phyloP scores from a whole-genome alignment of 2,113 vertebrate genomes.

The Xenopus tropicalis region DNA sequence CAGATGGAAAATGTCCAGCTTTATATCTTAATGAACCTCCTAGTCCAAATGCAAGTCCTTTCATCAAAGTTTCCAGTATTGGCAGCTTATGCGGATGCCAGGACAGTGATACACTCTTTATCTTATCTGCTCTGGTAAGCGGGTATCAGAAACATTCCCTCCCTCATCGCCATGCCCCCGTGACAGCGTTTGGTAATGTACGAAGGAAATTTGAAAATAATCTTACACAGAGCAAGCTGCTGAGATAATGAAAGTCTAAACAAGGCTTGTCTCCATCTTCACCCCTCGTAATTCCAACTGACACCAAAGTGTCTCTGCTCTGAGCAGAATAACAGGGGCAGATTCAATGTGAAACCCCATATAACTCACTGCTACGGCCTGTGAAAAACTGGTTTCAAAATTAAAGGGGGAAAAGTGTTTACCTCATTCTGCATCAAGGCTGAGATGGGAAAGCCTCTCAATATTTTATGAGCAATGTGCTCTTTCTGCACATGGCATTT shows the following conservation, averaged over 20 bases:
- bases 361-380: neutral
- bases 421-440: conserved; percentile 18
- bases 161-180: conserved; percentile 57
- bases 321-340: conserved; percentile 47
- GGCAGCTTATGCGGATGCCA: conserved; percentile 63
- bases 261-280: conserved; percentile 50
- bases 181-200: conserved; percentile 57
- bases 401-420: neutral
- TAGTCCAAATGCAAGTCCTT: conserved; percentile 77
- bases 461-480: conserved; percentile 30
- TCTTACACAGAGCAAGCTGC: conserved; percentile 60
- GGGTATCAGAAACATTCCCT: conserved; percentile 63
- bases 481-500: conserved; percentile 24
- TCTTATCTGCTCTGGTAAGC: conserved; percentile 63
- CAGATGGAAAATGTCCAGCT: conserved; percentile 74
- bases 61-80: conserved; percentile 78
- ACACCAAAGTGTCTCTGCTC: conserved; percentile 48
- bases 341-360: conserved; percentile 34
- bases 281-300: conserved; percentile 52
- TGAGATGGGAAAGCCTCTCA: neutral
- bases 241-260: conserved; percentile 66
- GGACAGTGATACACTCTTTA: conserved; percentile 63
- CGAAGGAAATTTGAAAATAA: conserved; percentile 61
- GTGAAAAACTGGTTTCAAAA: neutral
- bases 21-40: conserved; percentile 76